A percentile compares a stretch with the other conserved stretches of the same genome.
phyloP scores from a whole-genome alignment of 2,797 vertebrate species.

The Picus viridis region DNA sequence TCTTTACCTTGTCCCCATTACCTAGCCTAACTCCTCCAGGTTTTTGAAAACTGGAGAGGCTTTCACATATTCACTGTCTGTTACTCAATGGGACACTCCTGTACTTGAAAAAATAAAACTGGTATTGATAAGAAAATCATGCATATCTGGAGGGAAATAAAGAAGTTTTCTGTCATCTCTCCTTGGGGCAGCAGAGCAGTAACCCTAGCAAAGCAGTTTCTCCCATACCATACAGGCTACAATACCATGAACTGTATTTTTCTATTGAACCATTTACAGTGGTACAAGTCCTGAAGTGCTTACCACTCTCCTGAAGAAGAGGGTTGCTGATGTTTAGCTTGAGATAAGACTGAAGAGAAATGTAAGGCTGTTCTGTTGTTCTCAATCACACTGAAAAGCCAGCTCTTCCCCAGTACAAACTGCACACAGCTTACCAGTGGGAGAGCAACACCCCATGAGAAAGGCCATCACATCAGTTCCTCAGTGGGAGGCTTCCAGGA shows the following conservation, averaged over 20 bases:
- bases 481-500: neutral
- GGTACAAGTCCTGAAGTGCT: neutral
- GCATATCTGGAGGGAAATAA: neutral
- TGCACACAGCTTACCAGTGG: neutral
- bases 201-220: neutral
- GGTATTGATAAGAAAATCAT: neutral
- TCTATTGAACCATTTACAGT: neutral
- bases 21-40: neutral
- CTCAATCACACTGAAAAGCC: neutral
- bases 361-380: neutral
- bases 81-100: fast-evolving
- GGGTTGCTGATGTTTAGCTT: neutral
- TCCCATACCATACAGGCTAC: no score
- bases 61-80: fast-evolving
- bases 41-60: neutral
- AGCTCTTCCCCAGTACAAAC: neutral
- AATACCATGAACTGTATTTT: fast-evolving
- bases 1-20: neutral
- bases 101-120: neutral
- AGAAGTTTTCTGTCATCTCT: neutral
- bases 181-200: neutral
- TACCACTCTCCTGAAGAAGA: neutral
- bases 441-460: neutral
- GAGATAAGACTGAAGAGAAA: neutral
- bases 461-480: neutral